Percentiles rank a stretch among this genome's conserved stretches.
These are phyloP conservation scores for Holacanthella duospinosa DNA, from an alignment of 2,888 invertebrate genomes.

Conservation along the genomic window DNA sequence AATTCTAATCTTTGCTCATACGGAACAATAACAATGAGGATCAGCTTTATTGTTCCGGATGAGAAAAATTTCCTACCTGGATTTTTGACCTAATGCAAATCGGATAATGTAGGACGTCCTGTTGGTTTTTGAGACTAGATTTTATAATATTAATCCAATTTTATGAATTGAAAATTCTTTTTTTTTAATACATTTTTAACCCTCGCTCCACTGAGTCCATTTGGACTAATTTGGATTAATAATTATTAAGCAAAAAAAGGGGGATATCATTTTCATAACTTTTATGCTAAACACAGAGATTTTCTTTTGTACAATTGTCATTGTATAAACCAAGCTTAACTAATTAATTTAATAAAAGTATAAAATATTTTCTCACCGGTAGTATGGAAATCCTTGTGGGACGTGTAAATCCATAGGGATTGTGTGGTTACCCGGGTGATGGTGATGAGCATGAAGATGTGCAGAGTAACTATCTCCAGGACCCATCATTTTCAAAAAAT, in stretches of 20 bases:
- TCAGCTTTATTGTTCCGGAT: background rate
- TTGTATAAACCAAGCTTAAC: background rate
- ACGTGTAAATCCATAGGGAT: conserved; percentile 88
- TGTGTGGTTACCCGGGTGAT: conserved; percentile 42
- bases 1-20: background rate
- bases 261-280: background rate
- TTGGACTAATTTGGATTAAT: conserved; percentile 2
- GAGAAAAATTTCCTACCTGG: background rate
- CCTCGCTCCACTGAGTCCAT: background rate
- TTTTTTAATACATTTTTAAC: background rate
- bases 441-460: conserved; percentile 45
- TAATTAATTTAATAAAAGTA: background rate
- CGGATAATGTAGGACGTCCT: no score
- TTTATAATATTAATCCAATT: background rate
- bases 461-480: conserved; percentile 43
- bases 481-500: conserved; percentile 36
- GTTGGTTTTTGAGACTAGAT: background rate
- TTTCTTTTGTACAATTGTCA: no score
- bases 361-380: conserved; percentile 55
- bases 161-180: background rate
- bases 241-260: background rate
- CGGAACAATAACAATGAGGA: background rate
- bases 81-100: background rate
- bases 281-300: conserved; percentile 1
- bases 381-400: conserved; percentile 82